Evolutionary conservation across 2,113 vertebrate genomes (phyloP).

Genomic region (Paralichthys olivaceus): DNA sequence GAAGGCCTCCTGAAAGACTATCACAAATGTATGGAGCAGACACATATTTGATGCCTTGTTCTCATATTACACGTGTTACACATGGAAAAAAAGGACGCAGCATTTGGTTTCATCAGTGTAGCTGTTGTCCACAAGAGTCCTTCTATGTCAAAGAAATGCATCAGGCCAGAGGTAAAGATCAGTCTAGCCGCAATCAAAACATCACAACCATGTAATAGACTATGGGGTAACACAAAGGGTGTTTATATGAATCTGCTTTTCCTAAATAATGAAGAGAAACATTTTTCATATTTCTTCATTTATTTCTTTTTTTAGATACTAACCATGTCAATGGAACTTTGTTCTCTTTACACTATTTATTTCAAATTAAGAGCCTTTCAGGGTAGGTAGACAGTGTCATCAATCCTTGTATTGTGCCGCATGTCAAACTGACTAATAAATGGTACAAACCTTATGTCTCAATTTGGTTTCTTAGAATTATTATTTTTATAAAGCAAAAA

Average conservation of each 20-base stretch:
- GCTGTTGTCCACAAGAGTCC: background rate
- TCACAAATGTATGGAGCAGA: constrained; percentile 6
- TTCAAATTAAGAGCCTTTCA: constrained; percentile 57
- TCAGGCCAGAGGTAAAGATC: background rate
- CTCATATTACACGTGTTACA: background rate
- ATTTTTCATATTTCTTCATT: constrained; percentile 7
- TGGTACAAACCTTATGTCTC: constrained; percentile 4
- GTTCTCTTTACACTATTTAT: constrained; percentile 68
- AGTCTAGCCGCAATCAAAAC: background rate
- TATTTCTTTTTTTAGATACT: constrained; percentile 52
- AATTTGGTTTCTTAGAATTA: background rate
- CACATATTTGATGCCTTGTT: constrained; percentile 11
- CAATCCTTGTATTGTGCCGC: constrained; percentile 43
- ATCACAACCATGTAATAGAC: background rate
- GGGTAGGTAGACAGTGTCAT: constrained; percentile 44
- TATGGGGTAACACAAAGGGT: constrained; percentile 20
- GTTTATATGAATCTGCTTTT: constrained; percentile 5
- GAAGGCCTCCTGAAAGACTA: background rate
- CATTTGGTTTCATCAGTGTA: background rate
- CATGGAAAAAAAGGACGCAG: background rate
- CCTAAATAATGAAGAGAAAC: constrained; percentile 4
- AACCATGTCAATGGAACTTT: constrained; percentile 45
- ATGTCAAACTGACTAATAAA: constrained; percentile 69
- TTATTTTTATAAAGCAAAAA: background rate
- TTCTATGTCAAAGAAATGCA: background rate